Conservation (phyloP, 2,797 vertebrate species). For the Melanotaenia nigrans region DNA sequence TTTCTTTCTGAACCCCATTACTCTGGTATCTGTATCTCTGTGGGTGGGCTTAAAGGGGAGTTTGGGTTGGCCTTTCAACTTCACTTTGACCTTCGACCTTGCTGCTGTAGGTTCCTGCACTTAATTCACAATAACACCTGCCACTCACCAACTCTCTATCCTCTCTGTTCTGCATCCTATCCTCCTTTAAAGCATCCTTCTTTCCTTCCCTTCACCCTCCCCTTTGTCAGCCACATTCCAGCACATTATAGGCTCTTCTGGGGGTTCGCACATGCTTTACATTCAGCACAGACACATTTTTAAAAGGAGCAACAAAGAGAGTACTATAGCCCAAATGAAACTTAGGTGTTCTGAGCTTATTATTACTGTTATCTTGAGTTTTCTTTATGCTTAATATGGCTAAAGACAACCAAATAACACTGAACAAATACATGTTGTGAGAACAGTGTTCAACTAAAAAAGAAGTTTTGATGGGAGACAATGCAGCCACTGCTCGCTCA, state of each 20-base stretch:
- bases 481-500: too few species aligned
- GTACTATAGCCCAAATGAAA: constrained; percentile 1
- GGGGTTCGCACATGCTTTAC: constrained; percentile 15
- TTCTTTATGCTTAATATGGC: background rate
- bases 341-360: background rate
- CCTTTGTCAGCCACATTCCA: constrained; percentile 60
- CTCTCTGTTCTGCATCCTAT: constrained; percentile 32
- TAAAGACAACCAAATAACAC: background rate
- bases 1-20: constrained; percentile 12
- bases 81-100: constrained; percentile 77
- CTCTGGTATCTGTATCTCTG: constrained; percentile 32
- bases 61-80: constrained; percentile 70
- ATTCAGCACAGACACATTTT: constrained; percentile 26
- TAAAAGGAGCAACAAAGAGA: constrained; percentile 3
- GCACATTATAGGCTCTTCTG: constrained; percentile 29
- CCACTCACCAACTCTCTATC: constrained; percentile 57
- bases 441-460: background rate
- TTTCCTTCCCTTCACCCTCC: constrained; percentile 17
- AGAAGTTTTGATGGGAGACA: too few species aligned
- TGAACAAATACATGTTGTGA: background rate
- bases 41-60: constrained; percentile 65
- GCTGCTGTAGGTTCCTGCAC: constrained; percentile 58
- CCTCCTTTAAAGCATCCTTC: constrained; percentile 31
- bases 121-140: constrained; percentile 64
- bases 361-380: background rate